These are phyloP conservation scores for Streptopelia turtur DNA, from an alignment of 2,797 vertebrate species.

Conservation along the genomic window DNA sequence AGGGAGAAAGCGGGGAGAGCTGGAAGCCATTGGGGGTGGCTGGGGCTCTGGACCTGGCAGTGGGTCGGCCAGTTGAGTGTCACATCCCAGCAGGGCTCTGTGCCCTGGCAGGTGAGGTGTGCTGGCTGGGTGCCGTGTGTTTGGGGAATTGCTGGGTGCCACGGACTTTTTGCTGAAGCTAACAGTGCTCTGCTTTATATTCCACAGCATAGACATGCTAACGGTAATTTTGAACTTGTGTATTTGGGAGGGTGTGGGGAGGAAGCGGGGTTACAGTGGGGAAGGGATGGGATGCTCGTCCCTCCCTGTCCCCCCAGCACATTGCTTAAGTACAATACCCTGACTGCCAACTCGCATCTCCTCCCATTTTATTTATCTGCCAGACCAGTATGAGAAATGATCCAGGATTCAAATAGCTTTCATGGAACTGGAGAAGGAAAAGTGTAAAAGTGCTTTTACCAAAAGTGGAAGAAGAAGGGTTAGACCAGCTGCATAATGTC, in stretches of 20 bases:
- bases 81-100: not conserved
- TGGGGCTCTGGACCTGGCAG: not conserved
- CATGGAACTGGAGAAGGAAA: not conserved
- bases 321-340: fast-evolving
- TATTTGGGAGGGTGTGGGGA: not conserved
- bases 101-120: not conserved
- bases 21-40: not conserved
- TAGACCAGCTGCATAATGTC: not conserved
- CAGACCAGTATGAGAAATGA: not conserved
- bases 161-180: not conserved
- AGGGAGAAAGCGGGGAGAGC: not conserved
- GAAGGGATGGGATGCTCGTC: not conserved
- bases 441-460: not conserved
- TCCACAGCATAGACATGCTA: fast-evolving
- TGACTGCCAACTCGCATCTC: fast-evolving
- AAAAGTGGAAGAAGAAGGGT: not conserved
- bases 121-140: not conserved
- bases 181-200: not conserved
- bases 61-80: fast-evolving
- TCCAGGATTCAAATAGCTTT: not conserved
- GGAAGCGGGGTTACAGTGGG: not conserved
- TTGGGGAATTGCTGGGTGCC: not conserved
- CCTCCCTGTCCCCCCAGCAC: not conserved
- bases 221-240: fast-evolving
- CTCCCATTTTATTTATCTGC: not conserved